Evolutionary conservation across 1,140 invertebrate species (phyloP).

Genomic region (Leptonema lineaticorne): DNA sequence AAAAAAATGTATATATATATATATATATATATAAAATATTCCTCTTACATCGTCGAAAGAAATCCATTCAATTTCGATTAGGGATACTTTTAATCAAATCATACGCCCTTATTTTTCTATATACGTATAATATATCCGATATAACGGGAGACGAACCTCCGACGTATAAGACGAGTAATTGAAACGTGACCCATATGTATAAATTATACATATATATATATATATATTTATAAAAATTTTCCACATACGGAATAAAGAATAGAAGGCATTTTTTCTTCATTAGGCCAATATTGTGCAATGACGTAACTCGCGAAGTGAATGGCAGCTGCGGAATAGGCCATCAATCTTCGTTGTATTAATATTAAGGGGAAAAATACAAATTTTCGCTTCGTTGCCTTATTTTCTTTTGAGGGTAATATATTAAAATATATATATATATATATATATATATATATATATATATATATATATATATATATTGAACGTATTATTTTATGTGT

Average conservation of each 20-base stretch:
- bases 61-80: too few species aligned
- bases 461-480: neutral
- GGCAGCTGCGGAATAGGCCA: constrained; percentile 17
- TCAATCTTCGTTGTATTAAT: constrained; percentile 17
- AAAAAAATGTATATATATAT: too few species aligned
- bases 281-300: constrained; percentile 16
- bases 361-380: neutral
- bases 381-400: neutral
- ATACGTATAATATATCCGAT: too few species aligned
- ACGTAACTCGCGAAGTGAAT: constrained; percentile 11
- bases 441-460: neutral
- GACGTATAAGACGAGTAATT: too few species aligned
- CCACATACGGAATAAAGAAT: constrained; percentile 5
- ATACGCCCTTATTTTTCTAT: too few species aligned
- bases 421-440: neutral
- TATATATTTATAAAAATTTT: neutral
- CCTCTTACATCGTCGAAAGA: too few species aligned
- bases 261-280: constrained; percentile 11
- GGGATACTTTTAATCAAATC: too few species aligned
- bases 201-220: too few species aligned
- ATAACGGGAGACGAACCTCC: too few species aligned
- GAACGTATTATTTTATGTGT: too few species aligned
- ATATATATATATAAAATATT: too few species aligned
- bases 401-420: neutral
- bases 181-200: too few species aligned